These are phyloP conservation scores for Intellagama lesueurii DNA, from an alignment of 2,797 vertebrate species.

Conservation along the genomic window DNA sequence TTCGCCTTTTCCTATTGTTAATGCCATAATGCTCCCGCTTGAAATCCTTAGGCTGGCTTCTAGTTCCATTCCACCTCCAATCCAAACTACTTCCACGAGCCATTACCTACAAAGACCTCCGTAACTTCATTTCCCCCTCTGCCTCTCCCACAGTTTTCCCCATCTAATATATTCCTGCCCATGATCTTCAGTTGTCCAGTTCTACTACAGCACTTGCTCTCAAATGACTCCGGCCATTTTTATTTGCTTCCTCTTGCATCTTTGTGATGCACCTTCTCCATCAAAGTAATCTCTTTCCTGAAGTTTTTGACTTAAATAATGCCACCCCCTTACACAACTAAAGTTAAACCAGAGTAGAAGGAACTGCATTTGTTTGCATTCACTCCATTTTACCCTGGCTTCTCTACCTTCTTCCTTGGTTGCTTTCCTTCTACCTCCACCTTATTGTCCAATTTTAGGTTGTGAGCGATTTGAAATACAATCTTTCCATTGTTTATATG, in stretches of 20 bases:
- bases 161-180: not conserved
- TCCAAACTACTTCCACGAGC: not conserved
- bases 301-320: not conserved
- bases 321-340: not conserved
- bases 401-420: not conserved
- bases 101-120: not conserved
- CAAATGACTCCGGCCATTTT: not conserved
- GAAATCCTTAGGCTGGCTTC: not conserved
- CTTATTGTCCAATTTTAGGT: not conserved
- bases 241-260: not conserved
- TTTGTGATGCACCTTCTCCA: not conserved
- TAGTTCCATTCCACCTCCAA: not conserved
- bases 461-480: not conserved
- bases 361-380: not conserved
- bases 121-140: not conserved
- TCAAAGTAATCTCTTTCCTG: not conserved
- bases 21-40: not conserved
- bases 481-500: not conserved
- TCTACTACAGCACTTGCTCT: not conserved
- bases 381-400: not conserved
- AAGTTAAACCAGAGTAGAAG: not conserved
- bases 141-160: too few species aligned
- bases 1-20: not conserved
- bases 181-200: too few species aligned
- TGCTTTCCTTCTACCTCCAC: not conserved